Base-by-base conservation (phyloP, 2,113 vertebrate genomes). In the Cacatua alba region DNA sequence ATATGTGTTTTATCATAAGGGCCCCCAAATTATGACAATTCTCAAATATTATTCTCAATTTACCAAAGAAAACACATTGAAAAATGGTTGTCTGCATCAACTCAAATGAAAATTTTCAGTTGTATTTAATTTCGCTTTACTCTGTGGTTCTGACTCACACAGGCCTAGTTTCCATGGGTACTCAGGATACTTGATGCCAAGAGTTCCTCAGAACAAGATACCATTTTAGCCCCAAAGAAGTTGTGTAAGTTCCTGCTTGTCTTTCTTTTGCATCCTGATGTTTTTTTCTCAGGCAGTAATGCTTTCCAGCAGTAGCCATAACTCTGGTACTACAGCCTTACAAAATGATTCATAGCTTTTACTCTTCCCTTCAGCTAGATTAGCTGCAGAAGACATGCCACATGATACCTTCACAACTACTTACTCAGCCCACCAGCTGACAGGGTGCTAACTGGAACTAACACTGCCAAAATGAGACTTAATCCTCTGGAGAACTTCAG, bases 161-260 rank as follows among this genome's bases (percentile, higher is more conserved):
- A 71, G 78, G 43, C 87, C 62, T 85, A 70, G 94, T 97, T 95
- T 94, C 93, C 86, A 91, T 23, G 70, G 89, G 89, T 78, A 95
- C 81, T 88, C 71, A 71, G 57, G 43, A 82, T 68, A 71, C 19
- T 46, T 82, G 52, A 57, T 94, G 86, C 48, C 83, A 91, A 79
- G 78, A 93, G 35, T 67, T 90, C 74, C 78, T 82, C 59, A 84
- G 78, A 69, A 65, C 23, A 68, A 92, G 68, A 70, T 71, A 75
- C 29, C 65, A 81, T 82, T 92, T 92, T 51, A 94, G 31, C 35
- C 77, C 29, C 64, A 57, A 57, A 74, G 57, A 82, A 71, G 31
- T 31, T 71, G 46, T 78, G 1, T n/a, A 92, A 82, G 33, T 95
- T 91, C 8, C 31, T 78, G 17, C 9, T 57, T 94, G 89, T 85